Conservation (phyloP, 2,113 vertebrate genomes). For the Indicator maculatus region DNA sequence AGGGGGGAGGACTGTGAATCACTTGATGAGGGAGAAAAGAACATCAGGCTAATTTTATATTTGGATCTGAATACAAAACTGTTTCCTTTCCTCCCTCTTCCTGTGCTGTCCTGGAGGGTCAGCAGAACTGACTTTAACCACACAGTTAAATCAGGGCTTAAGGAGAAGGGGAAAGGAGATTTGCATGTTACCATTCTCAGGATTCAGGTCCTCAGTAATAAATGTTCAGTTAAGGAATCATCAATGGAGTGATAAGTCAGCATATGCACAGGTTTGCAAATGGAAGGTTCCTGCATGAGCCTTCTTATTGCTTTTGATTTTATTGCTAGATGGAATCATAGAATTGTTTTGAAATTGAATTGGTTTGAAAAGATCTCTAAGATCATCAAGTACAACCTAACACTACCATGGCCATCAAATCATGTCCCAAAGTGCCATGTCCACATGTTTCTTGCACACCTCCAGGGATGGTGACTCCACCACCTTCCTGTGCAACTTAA, state of each 20-base stretch:
- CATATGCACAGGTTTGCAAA: background rate
- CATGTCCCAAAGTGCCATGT: too few species aligned
- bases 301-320: background rate
- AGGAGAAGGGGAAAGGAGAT: background rate
- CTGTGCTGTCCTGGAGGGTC: background rate
- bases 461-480: too few species aligned
- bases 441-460: too few species aligned
- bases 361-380: too few species aligned
- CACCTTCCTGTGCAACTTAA: too few species aligned
- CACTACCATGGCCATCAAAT: too few species aligned
- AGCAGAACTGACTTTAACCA: background rate
- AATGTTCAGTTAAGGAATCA: background rate
- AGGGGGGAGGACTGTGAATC: background rate
- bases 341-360: too few species aligned
- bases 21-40: background rate
- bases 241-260: background rate
- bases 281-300: background rate
- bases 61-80: background rate
- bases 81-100: constrained; percentile 6
- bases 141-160: background rate
- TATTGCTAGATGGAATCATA: background rate
- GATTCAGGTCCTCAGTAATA: background rate
- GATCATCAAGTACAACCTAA: too few species aligned
- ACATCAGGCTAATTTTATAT: background rate
- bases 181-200: background rate